These are phyloP conservation scores for Leucoraja erinaceus DNA, from an alignment of 2,113 vertebrate genomes.

Conservation along the genomic window DNA sequence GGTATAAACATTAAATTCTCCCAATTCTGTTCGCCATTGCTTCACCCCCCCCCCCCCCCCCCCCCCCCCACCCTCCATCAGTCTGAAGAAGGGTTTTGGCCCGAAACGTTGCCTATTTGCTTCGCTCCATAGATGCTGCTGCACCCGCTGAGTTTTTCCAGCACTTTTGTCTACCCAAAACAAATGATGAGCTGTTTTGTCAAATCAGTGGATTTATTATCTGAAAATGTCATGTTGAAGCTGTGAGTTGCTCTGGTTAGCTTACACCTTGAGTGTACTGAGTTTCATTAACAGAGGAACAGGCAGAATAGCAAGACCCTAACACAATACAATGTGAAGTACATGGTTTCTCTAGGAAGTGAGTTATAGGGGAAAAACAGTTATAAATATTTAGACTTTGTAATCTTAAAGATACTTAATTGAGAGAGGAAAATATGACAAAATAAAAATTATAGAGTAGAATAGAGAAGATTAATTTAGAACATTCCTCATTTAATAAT, in stretches of 20 bases:
- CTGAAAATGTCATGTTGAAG: constrained; percentile 20
- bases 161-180: too few species aligned
- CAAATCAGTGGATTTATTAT: constrained; percentile 18
- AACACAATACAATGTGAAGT: not conserved
- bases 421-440: too few species aligned
- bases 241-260: constrained; percentile 2
- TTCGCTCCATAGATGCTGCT: too few species aligned
- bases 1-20: too few species aligned
- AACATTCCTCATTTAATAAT: not conserved
- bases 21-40: too few species aligned
- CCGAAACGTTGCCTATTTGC: too few species aligned
- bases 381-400: not conserved
- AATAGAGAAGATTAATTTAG: not conserved
- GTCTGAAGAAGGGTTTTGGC: too few species aligned
- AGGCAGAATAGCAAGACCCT: not conserved
- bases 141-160: too few species aligned
- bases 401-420: not conserved
- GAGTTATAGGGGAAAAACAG: not conserved
- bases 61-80: too few species aligned
- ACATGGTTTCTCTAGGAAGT: too few species aligned
- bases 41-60: too few species aligned
- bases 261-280: not conserved
- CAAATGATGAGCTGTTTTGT: not conserved
- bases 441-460: not conserved
- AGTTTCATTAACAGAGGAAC: not conserved